A percentile compares a stretch with the other conserved stretches of the same genome.
Conservation (phyloP, 2,113 vertebrate genomes). For the Motacilla alba region DNA sequence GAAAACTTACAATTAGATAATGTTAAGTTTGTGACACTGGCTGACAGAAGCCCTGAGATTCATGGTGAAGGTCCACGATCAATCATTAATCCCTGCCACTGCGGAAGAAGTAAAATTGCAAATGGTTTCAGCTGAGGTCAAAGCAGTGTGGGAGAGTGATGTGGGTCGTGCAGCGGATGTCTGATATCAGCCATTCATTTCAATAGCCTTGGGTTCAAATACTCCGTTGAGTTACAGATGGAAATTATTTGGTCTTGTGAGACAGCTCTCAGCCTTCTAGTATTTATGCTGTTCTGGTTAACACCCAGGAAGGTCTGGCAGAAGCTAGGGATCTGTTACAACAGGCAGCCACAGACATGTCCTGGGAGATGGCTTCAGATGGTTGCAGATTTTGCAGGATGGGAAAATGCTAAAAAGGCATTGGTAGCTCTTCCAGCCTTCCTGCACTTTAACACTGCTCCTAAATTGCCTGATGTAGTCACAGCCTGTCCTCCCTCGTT, state of each 20-base stretch:
- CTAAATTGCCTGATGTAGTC: neutral
- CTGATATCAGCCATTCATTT: slow-evolving; percentile 4
- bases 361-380: neutral
- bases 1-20: slow-evolving; percentile 71
- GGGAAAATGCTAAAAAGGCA: neutral
- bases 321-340: neutral
- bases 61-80: slow-evolving; percentile 31
- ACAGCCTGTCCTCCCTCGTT: neutral
- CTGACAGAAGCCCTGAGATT: slow-evolving; percentile 54
- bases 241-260: neutral
- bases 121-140: slow-evolving; percentile 47
- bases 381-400: neutral
- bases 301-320: neutral
- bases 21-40: slow-evolving; percentile 60
- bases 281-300: neutral
- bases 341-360: neutral
- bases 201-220: neutral
- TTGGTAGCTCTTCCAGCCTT: neutral
- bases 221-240: neutral
- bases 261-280: neutral
- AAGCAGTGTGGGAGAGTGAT: slow-evolving; percentile 3
- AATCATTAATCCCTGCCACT: slow-evolving; percentile 41
- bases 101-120: neutral
- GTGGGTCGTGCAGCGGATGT: neutral
- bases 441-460: neutral